Evolutionary conservation across 1,140 invertebrate species (phyloP), one percentile per base, ranked within the genome.

Genomic region (Plectrocnemia conspersa): DNA sequence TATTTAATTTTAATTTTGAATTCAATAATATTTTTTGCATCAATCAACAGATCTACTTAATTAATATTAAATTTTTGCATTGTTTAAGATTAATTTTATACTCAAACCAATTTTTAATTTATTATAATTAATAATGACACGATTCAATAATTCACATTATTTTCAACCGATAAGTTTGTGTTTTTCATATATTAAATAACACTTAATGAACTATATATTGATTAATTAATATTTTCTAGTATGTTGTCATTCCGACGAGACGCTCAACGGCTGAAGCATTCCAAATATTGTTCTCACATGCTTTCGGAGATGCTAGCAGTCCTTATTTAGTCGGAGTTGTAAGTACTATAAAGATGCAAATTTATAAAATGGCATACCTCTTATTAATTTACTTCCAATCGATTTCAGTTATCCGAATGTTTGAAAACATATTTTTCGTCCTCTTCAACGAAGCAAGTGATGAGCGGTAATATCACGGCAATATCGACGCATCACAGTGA

Each of bases 261-360:
- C 78, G 94, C 66, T 91, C 91, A 0, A 91, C 91, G 21, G 94
- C 94, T 4, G 91, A 93, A 77, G 92, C 94, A 15, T 89, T 96
- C 65, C 93, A 97, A 77, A 94, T 96, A 64, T 76, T 96, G n/a
- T 75, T 94, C 58, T 92, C 91, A 3, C 93, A 97, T 73, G 85
- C 90, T 27, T 77, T 97, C 29, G 93, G 93, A 11, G 93, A 97
- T 77, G 93, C 93, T 27, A 88, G 90, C 27, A 95, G 91, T 74
- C 93, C 93, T 0, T 97, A 93, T 68, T 78, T 96, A 54, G 84
- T 96, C 65, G 93, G 93, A 68, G 68, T 89, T 64, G 92, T 95
- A 80, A 84, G 82, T 81, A 29, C 23, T 32, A 36, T 48, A 33
- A 6, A 13, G 19, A 48, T 36, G n/a, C 5, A 25, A 11, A 19